Evolutionary conservation across 2,113 vertebrate species (phyloP), one percentile per base, ranked within the genome.

Genomic region (Istiophorus platypterus): DNA sequence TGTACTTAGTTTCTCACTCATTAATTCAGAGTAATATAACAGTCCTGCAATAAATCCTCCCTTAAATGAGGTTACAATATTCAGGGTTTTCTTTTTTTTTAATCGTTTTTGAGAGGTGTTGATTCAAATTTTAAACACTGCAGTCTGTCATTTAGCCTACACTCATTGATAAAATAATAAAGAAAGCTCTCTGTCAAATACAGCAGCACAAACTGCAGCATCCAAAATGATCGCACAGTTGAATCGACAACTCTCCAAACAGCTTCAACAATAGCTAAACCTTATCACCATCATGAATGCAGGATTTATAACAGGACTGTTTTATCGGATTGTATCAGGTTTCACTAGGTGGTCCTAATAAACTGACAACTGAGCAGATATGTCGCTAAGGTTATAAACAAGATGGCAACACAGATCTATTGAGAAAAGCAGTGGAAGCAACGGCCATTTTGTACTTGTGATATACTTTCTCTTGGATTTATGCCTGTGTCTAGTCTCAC

Each of bases 401-500:
- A 10, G 27, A 4, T 42, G 56, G 20, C 26, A 37, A 74, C 26
- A 42, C 61, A n/a, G 17, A 80, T 42, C 26, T 62, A n/a, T 2
- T 73, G n/a, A 63, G 26, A 26, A 54, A 72, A 37, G 12, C 4
- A 76, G 41, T 61, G 5, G 47, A 71, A 73, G 41, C 42, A 56
- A 45, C 14, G 47, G 12, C 27, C 47, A 17, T 52, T 78, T 64
- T 86, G n/a, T 63, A 65, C 59, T 59, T 66, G 70, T 79, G 17
- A 27, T 24, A 42, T n/a, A 41, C 15, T 58, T 63, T 70, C 11
- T 76, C 45, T 65, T 68, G 22, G 56, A 66, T 75, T 81, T n/a
- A 42, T 86, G 29, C 42, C 41, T 78, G 37, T 12, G 24, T 84
- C 54, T 68, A 54, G 76, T 87, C 88, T 90, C 92, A 93, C 89